Evolutionary conservation across 2,797 vertebrate genomes (phyloP).

Genomic region (Chrysocyon brachyurus): DNA sequence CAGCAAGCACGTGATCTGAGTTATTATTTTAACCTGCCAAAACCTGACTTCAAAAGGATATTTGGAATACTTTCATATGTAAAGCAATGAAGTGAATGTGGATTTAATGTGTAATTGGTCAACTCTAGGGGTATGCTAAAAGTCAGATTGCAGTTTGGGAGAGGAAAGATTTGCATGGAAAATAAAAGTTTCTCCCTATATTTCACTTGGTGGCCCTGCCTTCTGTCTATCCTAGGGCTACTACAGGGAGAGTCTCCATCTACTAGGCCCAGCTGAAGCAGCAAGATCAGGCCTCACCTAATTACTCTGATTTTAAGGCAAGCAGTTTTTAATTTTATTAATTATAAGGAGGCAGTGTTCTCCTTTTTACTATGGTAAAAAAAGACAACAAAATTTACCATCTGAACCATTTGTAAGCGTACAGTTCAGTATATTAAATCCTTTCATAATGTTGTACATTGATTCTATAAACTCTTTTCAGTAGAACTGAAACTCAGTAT

Average conservation of each 20-base stretch:
- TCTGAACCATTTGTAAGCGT: neutral
- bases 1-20: neutral
- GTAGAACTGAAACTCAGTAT: neutral
- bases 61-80: neutral
- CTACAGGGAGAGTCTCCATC: neutral
- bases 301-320: neutral
- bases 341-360: neutral
- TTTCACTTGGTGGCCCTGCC: neutral
- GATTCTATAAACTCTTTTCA: neutral
- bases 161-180: neutral
- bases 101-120: neutral
- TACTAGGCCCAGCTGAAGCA: neutral
- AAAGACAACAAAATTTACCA: neutral
- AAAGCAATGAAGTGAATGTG: neutral
- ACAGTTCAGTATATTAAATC: neutral
- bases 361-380: neutral
- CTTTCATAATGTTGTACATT: neutral
- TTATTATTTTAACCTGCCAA: conserved; percentile 45
- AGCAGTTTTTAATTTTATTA: neutral
- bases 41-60: neutral
- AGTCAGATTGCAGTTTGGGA: neutral
- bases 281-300: neutral
- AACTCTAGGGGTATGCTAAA: neutral
- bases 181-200: neutral
- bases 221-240: neutral